These are phyloP conservation scores for Dusona sp. DNA, from an alignment of 2,888 invertebrate species.

Conservation along the genomic window DNA sequence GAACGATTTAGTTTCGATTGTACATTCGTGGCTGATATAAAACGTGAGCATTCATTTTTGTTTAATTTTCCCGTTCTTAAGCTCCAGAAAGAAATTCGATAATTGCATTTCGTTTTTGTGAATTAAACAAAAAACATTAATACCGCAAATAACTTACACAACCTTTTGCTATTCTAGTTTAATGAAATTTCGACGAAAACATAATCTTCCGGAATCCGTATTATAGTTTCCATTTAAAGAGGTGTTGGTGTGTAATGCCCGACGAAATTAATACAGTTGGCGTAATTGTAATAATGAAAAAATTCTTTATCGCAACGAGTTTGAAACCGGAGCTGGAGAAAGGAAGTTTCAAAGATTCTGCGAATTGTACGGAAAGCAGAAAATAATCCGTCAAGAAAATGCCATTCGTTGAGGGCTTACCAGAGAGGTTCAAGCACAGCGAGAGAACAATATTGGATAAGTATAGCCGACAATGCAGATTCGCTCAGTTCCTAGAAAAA, in stretches of 20 bases:
- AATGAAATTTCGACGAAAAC: background rate
- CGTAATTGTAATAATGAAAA: background rate
- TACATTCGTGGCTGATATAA: background rate
- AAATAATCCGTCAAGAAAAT: conserved; percentile 32
- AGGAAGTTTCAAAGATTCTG: background rate
- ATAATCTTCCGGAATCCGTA: background rate
- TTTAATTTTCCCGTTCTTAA: background rate
- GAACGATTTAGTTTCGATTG: background rate
- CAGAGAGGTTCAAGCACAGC: background rate
- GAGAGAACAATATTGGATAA: conserved; percentile 39
- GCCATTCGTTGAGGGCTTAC: background rate
- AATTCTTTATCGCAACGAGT: background rate
- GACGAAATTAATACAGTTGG: background rate
- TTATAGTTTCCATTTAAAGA: background rate
- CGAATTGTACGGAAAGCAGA: background rate
- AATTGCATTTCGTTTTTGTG: background rate
- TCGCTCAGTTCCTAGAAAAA: conserved; percentile 23
- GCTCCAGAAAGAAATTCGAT: background rate
- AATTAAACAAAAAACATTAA: no score
- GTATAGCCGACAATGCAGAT: background rate
- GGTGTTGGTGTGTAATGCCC: background rate
- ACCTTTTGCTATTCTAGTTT: background rate
- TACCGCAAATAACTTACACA: background rate
- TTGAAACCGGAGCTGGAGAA: background rate
- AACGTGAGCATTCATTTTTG: no score